Percentiles rank a stretch among this genome's conserved stretches.
Evolutionary conservation across 1,140 invertebrate species (phyloP).

Genomic region (Leptonema lineaticorne): DNA sequence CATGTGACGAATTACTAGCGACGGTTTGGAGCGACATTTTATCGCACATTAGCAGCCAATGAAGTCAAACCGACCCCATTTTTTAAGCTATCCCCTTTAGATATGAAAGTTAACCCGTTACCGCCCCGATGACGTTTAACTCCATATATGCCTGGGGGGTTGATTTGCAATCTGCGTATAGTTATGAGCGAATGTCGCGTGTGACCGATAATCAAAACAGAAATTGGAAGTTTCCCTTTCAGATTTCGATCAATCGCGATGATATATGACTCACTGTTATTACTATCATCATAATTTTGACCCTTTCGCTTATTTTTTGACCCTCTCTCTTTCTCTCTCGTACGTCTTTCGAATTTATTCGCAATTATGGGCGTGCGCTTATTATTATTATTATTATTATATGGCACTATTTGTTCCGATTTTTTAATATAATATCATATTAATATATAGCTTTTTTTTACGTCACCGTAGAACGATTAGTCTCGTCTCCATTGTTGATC

Average conservation of each 20-base stretch:
- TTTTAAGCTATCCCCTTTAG: conserved; percentile 4
- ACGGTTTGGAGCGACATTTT: conserved; percentile 31
- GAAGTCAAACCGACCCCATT: conserved; percentile 20
- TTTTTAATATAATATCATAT: conserved; percentile 35
- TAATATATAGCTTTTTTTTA: neutral
- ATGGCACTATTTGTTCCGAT: conserved; percentile 25
- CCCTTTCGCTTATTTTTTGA: conserved; percentile 32
- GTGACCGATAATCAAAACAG: conserved; percentile 40
- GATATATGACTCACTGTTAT: conserved; percentile 39
- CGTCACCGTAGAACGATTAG: conserved; percentile 21
- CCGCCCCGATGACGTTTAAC: no score
- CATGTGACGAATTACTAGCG: no score
- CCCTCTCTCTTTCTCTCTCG: conserved; percentile 24
- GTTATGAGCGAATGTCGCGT: conserved; percentile 3
- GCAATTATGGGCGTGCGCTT: conserved; percentile 28
- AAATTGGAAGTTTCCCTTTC: conserved; percentile 39
- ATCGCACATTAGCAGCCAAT: conserved; percentile 43
- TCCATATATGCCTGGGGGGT: neutral
- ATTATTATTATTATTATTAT: no score
- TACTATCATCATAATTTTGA: neutral
- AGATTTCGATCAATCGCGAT: conserved; percentile 26
- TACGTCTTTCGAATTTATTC: conserved; percentile 12
- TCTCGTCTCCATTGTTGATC: conserved; percentile 2
- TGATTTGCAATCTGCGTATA: neutral
- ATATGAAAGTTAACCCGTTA: conserved; percentile 19